Evolutionary conservation across 2,113 vertebrate genomes (phyloP).

Genomic region (Rhinopomastus cyanomelas): DNA sequence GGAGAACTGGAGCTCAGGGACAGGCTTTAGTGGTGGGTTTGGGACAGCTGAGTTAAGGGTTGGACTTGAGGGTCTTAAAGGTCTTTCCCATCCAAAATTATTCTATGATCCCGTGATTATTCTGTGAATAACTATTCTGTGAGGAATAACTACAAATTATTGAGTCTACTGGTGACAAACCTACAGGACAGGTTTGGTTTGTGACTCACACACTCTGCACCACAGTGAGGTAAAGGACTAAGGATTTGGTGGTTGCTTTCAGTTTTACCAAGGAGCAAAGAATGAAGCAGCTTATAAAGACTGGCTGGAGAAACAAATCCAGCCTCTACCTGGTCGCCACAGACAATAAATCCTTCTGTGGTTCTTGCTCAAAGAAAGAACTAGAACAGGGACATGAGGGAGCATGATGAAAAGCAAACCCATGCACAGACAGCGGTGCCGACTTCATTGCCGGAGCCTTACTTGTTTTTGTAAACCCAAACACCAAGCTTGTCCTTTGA

Average conservation of each 20-base stretch:
- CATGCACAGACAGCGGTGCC: neutral
- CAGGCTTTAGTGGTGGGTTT: no score
- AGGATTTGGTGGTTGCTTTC: neutral
- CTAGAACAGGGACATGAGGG: neutral
- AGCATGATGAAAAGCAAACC: neutral
- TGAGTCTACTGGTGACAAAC: no score
- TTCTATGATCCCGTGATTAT: no score
- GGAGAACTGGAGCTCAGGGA: no score
- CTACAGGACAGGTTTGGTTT: no score
- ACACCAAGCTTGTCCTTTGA: constrained; percentile 97
- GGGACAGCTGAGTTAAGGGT: no score
- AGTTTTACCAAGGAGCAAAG: neutral
- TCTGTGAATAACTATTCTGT: no score
- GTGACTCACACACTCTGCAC: neutral
- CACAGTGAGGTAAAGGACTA: neutral
- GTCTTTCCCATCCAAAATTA: no score
- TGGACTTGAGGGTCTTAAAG: no score
- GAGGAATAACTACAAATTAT: no score
- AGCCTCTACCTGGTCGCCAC: neutral
- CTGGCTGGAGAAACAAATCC: neutral
- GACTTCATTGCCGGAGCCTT: neutral
- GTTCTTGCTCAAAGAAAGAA: neutral
- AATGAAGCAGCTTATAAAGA: neutral
- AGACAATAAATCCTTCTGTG: neutral
- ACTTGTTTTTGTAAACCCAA: constrained; percentile 95